These are phyloP conservation scores for Sparidentex hasta DNA, from an alignment of 2,797 vertebrate genomes.

Conservation along the genomic window DNA sequence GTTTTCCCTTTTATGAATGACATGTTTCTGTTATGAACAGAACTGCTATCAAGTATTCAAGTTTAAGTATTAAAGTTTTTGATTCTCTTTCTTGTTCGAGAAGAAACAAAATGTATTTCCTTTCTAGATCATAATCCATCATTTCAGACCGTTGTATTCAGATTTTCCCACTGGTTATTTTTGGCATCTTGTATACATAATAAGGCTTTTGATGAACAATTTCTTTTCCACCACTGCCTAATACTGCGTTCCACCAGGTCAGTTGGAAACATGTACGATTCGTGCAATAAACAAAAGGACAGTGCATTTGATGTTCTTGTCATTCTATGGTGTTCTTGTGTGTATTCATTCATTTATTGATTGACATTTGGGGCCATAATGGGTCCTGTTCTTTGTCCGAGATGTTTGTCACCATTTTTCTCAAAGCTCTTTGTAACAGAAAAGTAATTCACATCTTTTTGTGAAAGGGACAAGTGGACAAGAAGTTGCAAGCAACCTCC, in stretches of 20 bases:
- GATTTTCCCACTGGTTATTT: slow-evolving; percentile 70
- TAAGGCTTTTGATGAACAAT: slow-evolving; percentile 71
- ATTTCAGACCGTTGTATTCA: slow-evolving; percentile 66
- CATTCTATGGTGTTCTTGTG: neutral
- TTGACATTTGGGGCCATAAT: neutral
- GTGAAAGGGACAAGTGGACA: no score
- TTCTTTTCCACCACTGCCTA: slow-evolving; percentile 78
- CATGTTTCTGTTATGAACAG: slow-evolving; percentile 59
- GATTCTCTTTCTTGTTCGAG: slow-evolving; percentile 61
- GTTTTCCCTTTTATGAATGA: slow-evolving; percentile 39
- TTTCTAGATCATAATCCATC: slow-evolving; percentile 66
- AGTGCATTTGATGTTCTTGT: slow-evolving; percentile 54
- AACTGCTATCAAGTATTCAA: slow-evolving; percentile 47
- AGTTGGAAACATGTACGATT: slow-evolving; percentile 84
- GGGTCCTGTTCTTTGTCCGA: neutral
- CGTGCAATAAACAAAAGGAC: slow-evolving; percentile 86
- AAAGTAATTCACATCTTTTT: no score
- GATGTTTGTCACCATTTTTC: neutral
- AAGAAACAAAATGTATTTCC: slow-evolving; percentile 55
- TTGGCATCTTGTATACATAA: slow-evolving; percentile 74
- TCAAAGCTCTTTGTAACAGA: no score
- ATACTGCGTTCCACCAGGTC: slow-evolving; percentile 80
- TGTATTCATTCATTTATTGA: neutral
- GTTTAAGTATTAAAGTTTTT: slow-evolving; percentile 59
- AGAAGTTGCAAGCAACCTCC: no score